phyloP scores from a whole-genome alignment of 2,113 vertebrate species.

The Osmerus mordax region DNA sequence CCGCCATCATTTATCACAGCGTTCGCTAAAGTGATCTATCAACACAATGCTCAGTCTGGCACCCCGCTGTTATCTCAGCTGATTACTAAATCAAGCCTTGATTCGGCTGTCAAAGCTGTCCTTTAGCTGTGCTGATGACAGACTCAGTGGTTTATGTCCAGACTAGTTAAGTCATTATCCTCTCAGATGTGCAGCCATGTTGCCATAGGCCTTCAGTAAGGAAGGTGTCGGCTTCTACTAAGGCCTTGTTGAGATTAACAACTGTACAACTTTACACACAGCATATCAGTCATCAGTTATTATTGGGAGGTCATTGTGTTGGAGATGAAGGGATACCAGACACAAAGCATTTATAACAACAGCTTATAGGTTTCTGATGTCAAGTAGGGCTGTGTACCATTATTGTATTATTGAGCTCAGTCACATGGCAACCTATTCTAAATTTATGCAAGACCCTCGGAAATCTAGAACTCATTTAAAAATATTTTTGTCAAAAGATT shows the following conservation, averaged over 20 bases:
- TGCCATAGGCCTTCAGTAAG: not conserved
- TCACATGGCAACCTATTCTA: too few species aligned
- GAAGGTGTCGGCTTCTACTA: not conserved
- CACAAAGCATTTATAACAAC: not conserved
- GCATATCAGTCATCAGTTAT: not conserved
- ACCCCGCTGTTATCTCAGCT: constrained; percentile 54
- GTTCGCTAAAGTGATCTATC: constrained; percentile 49
- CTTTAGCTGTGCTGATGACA: constrained; percentile 35
- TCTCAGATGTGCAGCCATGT: constrained; percentile 17
- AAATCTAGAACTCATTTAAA: too few species aligned
- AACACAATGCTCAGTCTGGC: constrained; percentile 40
- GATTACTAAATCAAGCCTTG: constrained; percentile 55
- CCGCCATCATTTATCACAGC: constrained; percentile 48
- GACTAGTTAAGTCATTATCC: constrained; percentile 4
- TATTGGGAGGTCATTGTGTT: not conserved
- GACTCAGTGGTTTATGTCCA: constrained; percentile 20
- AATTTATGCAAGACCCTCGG: too few species aligned
- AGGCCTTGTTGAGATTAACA: constrained; percentile 10
- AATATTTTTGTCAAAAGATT: too few species aligned
- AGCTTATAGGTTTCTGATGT: not conserved
- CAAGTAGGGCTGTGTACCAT: not conserved
- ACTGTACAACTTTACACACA: not conserved
- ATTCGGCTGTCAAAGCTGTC: constrained; percentile 37
- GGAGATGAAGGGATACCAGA: not conserved
- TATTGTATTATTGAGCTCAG: too few species aligned